Conservation (phyloP, 2,113 vertebrate genomes). For the Apeltes quadracus region DNA sequence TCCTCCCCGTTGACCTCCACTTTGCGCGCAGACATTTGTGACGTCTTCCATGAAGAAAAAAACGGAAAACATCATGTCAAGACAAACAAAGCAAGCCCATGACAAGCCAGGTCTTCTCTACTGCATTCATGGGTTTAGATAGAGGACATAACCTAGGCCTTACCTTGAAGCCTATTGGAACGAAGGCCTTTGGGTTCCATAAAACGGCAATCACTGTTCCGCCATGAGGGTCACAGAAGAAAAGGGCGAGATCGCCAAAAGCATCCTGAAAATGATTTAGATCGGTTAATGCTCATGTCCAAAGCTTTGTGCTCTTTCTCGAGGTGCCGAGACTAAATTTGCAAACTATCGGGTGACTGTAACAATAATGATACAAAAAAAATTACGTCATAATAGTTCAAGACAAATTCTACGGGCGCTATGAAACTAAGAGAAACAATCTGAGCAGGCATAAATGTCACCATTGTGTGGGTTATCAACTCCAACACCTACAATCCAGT, state of each 20-base stretch:
- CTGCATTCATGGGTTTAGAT: background rate
- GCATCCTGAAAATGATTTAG: slow-evolving; percentile 79
- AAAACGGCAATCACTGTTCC: slow-evolving; percentile 91
- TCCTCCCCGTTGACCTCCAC: slow-evolving; percentile 75
- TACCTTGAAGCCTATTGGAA: slow-evolving; percentile 90
- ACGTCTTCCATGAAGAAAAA: slow-evolving; percentile 75
- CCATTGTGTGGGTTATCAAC: background rate
- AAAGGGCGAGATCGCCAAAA: slow-evolving; percentile 90
- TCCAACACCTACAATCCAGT: background rate
- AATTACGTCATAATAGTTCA: background rate
- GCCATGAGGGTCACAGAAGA: slow-evolving; percentile 92
- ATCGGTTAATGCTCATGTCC: background rate
- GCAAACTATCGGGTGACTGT: background rate
- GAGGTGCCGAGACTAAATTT: background rate
- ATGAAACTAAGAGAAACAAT: background rate
- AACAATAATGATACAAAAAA: background rate
- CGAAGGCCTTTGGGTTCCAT: slow-evolving; percentile 93
- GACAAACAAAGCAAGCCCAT: background rate
- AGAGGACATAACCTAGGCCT: background rate
- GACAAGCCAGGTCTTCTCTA: background rate
- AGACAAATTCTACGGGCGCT: background rate
- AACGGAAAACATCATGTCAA: background rate
- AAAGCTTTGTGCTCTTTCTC: background rate
- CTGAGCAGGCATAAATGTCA: background rate
- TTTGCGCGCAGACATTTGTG: slow-evolving; percentile 83